Evolutionary conservation across 2,113 vertebrate genomes (phyloP).

Genomic region (Leuciscus idus): DNA sequence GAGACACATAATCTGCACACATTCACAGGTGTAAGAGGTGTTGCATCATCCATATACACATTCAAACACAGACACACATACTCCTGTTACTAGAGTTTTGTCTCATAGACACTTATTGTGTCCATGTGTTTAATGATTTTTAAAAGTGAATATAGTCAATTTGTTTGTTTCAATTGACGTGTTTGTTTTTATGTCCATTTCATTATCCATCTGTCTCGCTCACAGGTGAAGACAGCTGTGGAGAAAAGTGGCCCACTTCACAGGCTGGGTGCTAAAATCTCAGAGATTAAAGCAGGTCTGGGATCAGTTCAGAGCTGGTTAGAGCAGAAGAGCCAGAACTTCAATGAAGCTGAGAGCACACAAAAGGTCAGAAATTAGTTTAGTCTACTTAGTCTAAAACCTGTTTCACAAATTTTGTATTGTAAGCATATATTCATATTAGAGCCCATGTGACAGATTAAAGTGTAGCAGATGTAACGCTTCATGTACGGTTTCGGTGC

Average conservation of each 20-base stretch:
- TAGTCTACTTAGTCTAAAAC: too few relatives aligned
- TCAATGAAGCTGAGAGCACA: conserved; percentile 81
- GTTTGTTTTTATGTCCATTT: not conserved
- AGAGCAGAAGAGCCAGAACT: conserved; percentile 78
- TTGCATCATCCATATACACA: not conserved
- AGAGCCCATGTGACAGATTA: not conserved
- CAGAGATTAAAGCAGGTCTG: conserved; percentile 82
- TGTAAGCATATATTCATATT: not conserved
- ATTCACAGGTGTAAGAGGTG: not conserved
- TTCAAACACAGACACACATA: not conserved
- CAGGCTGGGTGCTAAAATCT: conserved; percentile 79
- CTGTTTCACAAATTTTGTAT: not conserved
- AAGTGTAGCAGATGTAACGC: not conserved
- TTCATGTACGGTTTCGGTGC: not conserved
- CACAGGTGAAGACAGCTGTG: conserved; percentile 79
- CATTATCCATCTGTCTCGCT: not conserved
- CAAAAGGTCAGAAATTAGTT: conserved; percentile 82
- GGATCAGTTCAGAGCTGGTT: conserved; percentile 81
- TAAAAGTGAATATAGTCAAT: not conserved
- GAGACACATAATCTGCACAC: not conserved
- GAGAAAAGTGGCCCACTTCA: conserved; percentile 80
- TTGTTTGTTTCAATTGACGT: not conserved
- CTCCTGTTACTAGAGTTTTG: not conserved
- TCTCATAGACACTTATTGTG: not conserved
- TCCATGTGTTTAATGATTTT: not conserved